Base-by-base conservation (phyloP, 1,140 invertebrate species). In the Rhyzopertha dominica region DNA sequence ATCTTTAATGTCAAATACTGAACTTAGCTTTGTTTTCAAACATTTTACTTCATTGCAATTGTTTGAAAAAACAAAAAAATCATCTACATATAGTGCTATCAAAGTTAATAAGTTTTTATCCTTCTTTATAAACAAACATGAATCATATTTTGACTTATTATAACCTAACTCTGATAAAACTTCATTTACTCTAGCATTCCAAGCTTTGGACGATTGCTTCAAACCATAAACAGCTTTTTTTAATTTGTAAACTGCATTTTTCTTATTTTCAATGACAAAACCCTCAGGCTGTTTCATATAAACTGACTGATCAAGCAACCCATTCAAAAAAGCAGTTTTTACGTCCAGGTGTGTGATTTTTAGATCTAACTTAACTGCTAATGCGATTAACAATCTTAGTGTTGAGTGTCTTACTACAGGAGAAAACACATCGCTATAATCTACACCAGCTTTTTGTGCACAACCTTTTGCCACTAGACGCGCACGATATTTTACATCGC, bases 381-480 rank as follows among this genome's bases (percentile, higher is more conserved):
- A 42, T 7, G 51, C 57, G 31, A 60, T 37, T 16, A 62, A 45
- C 12, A 59, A 22, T 43, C 54, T 49, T 36, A 56, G 43, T 5
- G 24, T 54, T 26, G 47, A 53, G 31, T 54, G 44, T 35, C 44
- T 47, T 3, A 59, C 47, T 12, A 61, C 36, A 41, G 45, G 50
- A 26, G 48, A 43, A 54, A 50, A 53, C 39, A 40, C 46, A 47
- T 55, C 44, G 9, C 35, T 30, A 31, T 38, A 53, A 23, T 51
- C 38, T 10, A 51, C 20, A 12, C 45, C 49, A 9, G 23, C 19
- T 18, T 32, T 47, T 47, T 46, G 68, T 7, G 41, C 53, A 55
- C 56, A 71, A 7, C 69, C 67, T 47, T 61, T 59, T 3, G 66
- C 64, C 7, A 72, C 69, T 25, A 70, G 49, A 16, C 65, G 42